phyloP scores from a whole-genome alignment of 2,797 vertebrate genomes.

The Malurus leucopterus region DNA sequence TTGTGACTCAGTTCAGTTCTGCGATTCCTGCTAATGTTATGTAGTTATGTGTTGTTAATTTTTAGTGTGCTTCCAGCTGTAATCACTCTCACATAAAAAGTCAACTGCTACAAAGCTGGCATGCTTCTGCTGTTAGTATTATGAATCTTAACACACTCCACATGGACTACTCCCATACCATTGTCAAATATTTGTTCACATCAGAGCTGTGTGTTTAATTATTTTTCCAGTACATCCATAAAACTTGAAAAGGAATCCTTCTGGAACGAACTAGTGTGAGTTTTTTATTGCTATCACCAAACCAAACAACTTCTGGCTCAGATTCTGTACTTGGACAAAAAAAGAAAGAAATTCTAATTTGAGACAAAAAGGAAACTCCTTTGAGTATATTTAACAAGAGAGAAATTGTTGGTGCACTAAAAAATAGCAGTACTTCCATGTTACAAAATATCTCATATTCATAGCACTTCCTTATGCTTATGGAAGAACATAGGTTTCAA shows the following conservation, averaged over 20 bases:
- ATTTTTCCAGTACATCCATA: slow-evolving; percentile 12
- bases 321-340: neutral
- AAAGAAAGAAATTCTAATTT: neutral
- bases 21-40: neutral
- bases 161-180: slow-evolving; percentile 3
- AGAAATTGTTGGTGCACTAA: neutral
- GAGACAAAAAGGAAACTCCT: neutral
- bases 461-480: neutral
- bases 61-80: slow-evolving; percentile 42
- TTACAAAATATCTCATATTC: neutral
- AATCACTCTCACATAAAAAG: slow-evolving; percentile 39
- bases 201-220: slow-evolving; percentile 13
- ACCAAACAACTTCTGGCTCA: neutral
- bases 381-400: neutral
- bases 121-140: slow-evolving; percentile 31
- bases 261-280: neutral
- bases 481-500: neutral
- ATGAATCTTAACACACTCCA: slow-evolving; percentile 17
- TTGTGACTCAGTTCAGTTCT: neutral
- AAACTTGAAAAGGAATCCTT: slow-evolving; percentile 4
- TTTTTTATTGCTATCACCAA: neutral
- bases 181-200: slow-evolving; percentile 25
- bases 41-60: slow-evolving; percentile 21
- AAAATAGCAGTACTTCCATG: neutral
- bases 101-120: slow-evolving; percentile 19